Conservation (phyloP, 2,113 vertebrate species). For the Odontophorus gujanensis region DNA sequence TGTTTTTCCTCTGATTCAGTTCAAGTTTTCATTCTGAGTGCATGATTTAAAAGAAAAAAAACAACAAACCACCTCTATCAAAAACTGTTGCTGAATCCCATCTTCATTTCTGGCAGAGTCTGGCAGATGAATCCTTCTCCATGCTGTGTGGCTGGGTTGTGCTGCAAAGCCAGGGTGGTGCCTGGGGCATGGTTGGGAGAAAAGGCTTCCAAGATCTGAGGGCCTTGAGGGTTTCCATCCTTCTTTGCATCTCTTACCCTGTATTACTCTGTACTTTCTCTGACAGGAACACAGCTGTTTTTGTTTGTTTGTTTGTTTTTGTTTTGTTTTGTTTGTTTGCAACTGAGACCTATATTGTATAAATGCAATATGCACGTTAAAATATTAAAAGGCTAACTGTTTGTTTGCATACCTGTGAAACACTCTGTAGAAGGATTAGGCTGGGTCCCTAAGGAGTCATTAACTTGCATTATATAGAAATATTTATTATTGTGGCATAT, state of each 20-base stretch:
- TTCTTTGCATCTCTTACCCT: not conserved
- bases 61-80: not conserved
- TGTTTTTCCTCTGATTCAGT: not conserved
- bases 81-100: not conserved
- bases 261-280: not conserved
- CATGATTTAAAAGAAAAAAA: not conserved
- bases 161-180: accelerated
- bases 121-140: not conserved
- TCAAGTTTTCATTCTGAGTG: not conserved
- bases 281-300: not conserved
- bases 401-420: conserved; percentile 78
- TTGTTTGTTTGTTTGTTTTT: too few species aligned
- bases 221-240: not conserved
- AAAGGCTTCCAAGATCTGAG: not conserved
- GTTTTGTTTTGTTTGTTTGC: not conserved
- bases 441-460: conserved; percentile 77
- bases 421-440: conserved; percentile 74
- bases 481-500: conserved; percentile 83
- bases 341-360: not conserved
- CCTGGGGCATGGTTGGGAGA: not conserved
- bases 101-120: not conserved
- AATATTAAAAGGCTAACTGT: conserved; percentile 73
- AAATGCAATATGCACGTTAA: conserved; percentile 29
- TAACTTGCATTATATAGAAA: conserved; percentile 80
- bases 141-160: too few species aligned